Percentiles rank a stretch among this genome's conserved stretches.
Evolutionary conservation across 2,888 invertebrate genomes (phyloP).

Genomic region (Lasius fuliginosus): DNA sequence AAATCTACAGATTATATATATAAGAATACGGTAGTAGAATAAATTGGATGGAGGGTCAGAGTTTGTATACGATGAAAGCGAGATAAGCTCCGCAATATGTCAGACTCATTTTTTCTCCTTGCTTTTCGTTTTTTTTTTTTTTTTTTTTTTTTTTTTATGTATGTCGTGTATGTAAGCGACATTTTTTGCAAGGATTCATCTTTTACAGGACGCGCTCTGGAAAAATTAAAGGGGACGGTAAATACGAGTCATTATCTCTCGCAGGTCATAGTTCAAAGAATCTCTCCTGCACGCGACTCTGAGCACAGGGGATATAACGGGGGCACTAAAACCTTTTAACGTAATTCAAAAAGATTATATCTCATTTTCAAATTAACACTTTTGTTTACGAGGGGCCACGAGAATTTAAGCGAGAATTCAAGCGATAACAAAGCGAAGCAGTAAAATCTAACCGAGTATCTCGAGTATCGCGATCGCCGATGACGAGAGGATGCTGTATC

Average conservation of each 20-base stretch:
- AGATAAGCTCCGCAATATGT: slow-evolving; percentile 41
- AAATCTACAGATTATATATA: slow-evolving; percentile 20
- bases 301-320: not conserved
- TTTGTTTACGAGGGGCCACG: not conserved
- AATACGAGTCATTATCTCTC: slow-evolving; percentile 49
- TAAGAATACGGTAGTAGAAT: not conserved
- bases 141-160: not conserved
- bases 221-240: slow-evolving; percentile 45
- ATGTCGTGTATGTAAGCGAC: slow-evolving; percentile 30
- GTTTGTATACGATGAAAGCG: slow-evolving; percentile 29
- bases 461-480: not conserved
- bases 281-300: not conserved
- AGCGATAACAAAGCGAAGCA: too few relatives aligned
- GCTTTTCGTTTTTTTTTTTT: not conserved
- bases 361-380: not conserved
- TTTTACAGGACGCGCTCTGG: slow-evolving; percentile 9
- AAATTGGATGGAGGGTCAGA: slow-evolving; percentile 20
- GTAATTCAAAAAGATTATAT: not conserved
- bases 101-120: slow-evolving; percentile 10
- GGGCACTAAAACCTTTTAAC: not conserved
- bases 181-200: slow-evolving; percentile 36
- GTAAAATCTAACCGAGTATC: not conserved
- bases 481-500: not conserved
- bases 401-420: not conserved
- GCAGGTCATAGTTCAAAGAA: slow-evolving; percentile 20